phyloP scores from a whole-genome alignment of 1,140 invertebrate species.

The Pogonognathellus flavescens region DNA sequence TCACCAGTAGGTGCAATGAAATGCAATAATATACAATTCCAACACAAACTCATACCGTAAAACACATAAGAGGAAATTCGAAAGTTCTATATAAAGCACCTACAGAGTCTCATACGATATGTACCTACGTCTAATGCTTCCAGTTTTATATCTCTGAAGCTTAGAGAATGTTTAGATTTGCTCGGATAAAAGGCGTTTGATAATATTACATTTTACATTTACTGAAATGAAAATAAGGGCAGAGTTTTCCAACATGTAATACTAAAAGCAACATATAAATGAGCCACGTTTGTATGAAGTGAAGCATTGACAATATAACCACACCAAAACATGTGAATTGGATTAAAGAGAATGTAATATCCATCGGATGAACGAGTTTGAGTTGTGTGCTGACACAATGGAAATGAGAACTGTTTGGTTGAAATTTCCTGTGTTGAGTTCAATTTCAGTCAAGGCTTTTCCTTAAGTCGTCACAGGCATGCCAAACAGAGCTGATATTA shows the following conservation, averaged over 20 bases:
- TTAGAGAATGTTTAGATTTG: neutral
- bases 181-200: neutral
- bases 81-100: too few relatives aligned
- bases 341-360: slow-evolving; percentile 21
- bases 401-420: slow-evolving; percentile 36
- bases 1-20: too few relatives aligned
- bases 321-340: slow-evolving; percentile 25
- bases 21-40: too few relatives aligned
- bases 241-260: neutral
- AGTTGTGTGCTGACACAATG: slow-evolving; percentile 47
- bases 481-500: neutral
- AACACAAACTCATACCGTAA: too few relatives aligned
- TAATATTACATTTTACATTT: neutral
- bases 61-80: too few relatives aligned
- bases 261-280: neutral
- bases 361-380: slow-evolving; percentile 26
- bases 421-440: slow-evolving; percentile 43
- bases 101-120: too few relatives aligned
- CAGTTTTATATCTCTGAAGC: too few relatives aligned
- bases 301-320: slow-evolving; percentile 33
- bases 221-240: neutral
- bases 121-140: too few relatives aligned
- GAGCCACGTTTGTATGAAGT: neutral
- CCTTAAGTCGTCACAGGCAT: slow-evolving; percentile 33
- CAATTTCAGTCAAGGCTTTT: slow-evolving; percentile 10